Evolutionary conservation across 92 coral and sea anemone genomes (phyloP), one percentile per base, ranked within the genome.

Genomic region (Parazoanthus atlanticus): DNA sequence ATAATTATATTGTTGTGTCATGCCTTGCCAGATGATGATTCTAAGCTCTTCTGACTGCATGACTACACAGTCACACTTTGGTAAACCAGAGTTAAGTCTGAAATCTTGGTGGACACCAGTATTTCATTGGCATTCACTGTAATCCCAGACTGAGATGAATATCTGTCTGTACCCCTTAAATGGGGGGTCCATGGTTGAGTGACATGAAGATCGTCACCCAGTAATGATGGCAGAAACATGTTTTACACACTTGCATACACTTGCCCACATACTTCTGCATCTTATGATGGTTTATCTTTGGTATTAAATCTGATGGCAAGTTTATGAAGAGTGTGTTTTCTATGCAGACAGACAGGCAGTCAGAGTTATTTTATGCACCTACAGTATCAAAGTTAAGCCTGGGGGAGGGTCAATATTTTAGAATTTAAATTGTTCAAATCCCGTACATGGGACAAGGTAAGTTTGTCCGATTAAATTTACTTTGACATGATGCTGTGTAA

Each of bases 51-150:
- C 91, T 91, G 94, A 88, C 69, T 30, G 5, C 65, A 21, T 30
- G 4, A 23, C 5, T 70, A 58, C 64, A 38, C 81, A 86, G 43
- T 23, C 36, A 46, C 47, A 46, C 33, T 85, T 34, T 12, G 61
- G 56, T 76, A 91, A 90, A 88, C 95, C 94, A 90, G 96, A 92
- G 96, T 94, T 74, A 19, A 91, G 93, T 92, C 96, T 94, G 94
- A 90, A 91, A 92, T 91, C 94, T 94, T 94, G 93, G 90, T 94
- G 93, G 65, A 47, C 86, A 72, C 77, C 85, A 83, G 67, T 25
- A 76, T 82, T 43, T 56, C 43, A 71, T 85, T 87, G 89, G 38
- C 76, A 36, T 71, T 91, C 89, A 91, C 81, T 91, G 93, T 91
- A 91, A 91, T 88, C 89, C 91, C 91, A 84, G 93, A 69, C 93